Base-by-base conservation (phyloP, 23 tunicate genomes). In the Halocynthia aurantium region DNA sequence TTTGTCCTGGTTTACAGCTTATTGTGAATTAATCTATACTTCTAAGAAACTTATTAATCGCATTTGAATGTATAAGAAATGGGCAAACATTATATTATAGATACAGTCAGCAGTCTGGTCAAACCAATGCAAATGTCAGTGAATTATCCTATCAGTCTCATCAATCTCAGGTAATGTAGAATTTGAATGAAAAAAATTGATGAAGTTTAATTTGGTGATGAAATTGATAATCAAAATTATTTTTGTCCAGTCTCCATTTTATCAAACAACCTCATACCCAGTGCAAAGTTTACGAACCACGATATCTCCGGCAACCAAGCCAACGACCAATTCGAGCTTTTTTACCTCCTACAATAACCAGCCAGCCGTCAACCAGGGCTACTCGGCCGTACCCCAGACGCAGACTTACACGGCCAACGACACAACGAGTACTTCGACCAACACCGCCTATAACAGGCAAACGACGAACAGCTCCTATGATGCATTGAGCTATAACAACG, bases 241-340 rank as follows among this genome's bases (percentile, higher is more conserved):
- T 22, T 70, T 20, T 51, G 12, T 74, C 18, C 78, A 74, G 78
- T 22, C 78, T 12, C 78, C 55, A 6, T 74, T 74, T 18, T 74
- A 74, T 49, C 78, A 74, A 74, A 74, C 31, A 20, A 56, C 78
- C 9, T 13, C 70, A 6, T 65, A 65, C 19, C 70, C 70, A 0
- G 70, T 49, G 0, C 70, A 65, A 49, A 15, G 49, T 10, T 20
- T 49, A 10, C 22, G 70, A 5, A 65, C 70, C 31, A 49, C 70
- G 22, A 9, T 65, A 65, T 9, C 70, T 10, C 49, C 70, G 0
- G 17, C 63, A 58, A 65, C 22, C 70, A 65, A 65, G 31, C 70
- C 70, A 65, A 49, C 70, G 31, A 49, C 31, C 19, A 31, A 31
- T 31, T 31, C 70, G 4, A 58, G 63, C 17, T 58, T 58, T 58